A percentile compares a stretch with the other conserved stretches of the same genome.
These are phyloP conservation scores for Aphidius gifuensis DNA, from an alignment of 1,140 invertebrate species.

Conservation along the genomic window DNA sequence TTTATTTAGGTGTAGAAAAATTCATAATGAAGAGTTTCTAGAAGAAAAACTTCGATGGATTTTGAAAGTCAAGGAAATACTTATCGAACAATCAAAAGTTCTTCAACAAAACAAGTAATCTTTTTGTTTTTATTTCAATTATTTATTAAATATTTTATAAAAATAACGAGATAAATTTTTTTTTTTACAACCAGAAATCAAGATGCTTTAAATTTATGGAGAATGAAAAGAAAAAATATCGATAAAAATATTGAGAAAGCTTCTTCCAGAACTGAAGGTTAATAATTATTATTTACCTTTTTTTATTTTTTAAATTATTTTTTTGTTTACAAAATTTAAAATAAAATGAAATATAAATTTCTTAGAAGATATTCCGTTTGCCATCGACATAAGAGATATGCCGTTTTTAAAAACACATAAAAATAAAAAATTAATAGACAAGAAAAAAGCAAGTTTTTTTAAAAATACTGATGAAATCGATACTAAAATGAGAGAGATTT, in stretches of 20 bases:
- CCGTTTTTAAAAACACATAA: constrained; percentile 16
- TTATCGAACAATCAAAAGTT: constrained; percentile 29
- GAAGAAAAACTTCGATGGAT: constrained; percentile 32
- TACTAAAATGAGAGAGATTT: constrained; percentile 30
- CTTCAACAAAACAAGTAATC: constrained; percentile 41
- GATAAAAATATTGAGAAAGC: constrained; percentile 38
- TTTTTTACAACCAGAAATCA: constrained; percentile 31
- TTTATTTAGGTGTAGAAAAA: constrained; percentile 34
- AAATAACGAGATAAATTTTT: neutral
- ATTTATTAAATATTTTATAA: neutral
- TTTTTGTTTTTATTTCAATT: neutral
- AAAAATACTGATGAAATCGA: constrained; percentile 35
- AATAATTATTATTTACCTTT: constrained; percentile 5
- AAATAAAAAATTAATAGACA: constrained; percentile 1
- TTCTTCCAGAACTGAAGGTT: constrained; percentile 36
- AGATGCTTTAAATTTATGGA: constrained; percentile 36
- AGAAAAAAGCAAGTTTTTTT: constrained; percentile 11
- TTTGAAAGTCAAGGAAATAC: constrained; percentile 33
- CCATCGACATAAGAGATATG: constrained; percentile 22
- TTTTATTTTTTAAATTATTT: neutral
- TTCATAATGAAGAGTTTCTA: constrained; percentile 24
- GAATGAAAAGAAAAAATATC: constrained; percentile 33
- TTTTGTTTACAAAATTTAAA: no score
- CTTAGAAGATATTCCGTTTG: constrained; percentile 36
- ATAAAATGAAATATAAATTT: constrained; percentile 20